phyloP scores from a whole-genome alignment of 1,140 invertebrate genomes.

The Agraylea sexmaculata region DNA sequence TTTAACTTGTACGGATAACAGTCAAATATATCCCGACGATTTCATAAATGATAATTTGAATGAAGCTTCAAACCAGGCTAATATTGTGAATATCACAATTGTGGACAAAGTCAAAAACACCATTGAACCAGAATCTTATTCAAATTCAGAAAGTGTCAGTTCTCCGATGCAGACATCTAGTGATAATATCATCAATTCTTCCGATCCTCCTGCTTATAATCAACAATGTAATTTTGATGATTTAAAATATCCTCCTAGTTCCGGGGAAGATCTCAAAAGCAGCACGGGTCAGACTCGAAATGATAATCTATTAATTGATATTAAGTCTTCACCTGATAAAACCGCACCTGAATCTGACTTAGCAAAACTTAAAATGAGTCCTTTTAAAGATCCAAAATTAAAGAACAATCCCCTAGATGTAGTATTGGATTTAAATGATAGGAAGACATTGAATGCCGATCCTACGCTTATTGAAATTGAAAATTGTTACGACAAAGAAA shows the following conservation, averaged over 20 bases:
- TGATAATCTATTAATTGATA: too few relatives aligned
- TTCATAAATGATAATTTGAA: slow-evolving; percentile 8
- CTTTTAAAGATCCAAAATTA: too few relatives aligned
- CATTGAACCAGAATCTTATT: slow-evolving; percentile 5
- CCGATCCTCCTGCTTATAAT: background rate
- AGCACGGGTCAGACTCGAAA: too few relatives aligned
- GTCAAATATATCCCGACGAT: slow-evolving; percentile 6
- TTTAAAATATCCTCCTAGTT: slow-evolving; percentile 10
- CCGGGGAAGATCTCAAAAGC: slow-evolving; percentile 7
- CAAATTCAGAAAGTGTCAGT: slow-evolving; percentile 16
- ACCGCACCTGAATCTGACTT: too few relatives aligned
- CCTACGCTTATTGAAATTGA: too few relatives aligned
- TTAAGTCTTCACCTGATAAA: too few relatives aligned
- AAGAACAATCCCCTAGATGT: too few relatives aligned
- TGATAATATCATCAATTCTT: slow-evolving; percentile 16
- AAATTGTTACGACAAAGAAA: slow-evolving; percentile 17
- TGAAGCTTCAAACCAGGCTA: background rate
- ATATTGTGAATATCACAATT: slow-evolving; percentile 11
- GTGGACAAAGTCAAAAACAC: slow-evolving; percentile 8
- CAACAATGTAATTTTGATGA: slow-evolving; percentile 4
- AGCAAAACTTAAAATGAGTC: too few relatives aligned
- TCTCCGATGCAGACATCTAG: slow-evolving; percentile 18
- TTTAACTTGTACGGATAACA: slow-evolving; percentile 2
- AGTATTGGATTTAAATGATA: too few relatives aligned
- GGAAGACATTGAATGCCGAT: too few relatives aligned